Evolutionary conservation across 2,888 invertebrate genomes (phyloP).

Genomic region (Protophormia terraenovae): DNA sequence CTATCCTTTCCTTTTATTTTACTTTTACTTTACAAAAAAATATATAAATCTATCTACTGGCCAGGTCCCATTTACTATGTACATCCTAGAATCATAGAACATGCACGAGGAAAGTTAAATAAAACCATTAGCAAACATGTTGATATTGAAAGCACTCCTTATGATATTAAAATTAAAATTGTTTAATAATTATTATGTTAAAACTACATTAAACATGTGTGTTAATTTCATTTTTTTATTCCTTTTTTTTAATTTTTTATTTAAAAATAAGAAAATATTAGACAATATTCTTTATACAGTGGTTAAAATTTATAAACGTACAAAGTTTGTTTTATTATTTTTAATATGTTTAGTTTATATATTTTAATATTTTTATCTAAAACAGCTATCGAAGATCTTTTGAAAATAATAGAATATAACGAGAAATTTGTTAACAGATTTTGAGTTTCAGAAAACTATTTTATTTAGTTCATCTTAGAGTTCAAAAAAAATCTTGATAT

Average conservation of each 20-base stretch:
- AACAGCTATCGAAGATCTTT: no score
- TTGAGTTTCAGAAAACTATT: no score
- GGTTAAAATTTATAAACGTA: not conserved
- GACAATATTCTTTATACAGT: slow-evolving; percentile 13
- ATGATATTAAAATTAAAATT: slow-evolving; percentile 81
- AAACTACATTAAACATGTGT: slow-evolving; percentile 1
- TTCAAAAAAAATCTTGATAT: no score
- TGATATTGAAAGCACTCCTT: slow-evolving; percentile 78
- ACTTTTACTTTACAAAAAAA: slow-evolving; percentile 48
- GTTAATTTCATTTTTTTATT: not conserved
- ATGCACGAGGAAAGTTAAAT: slow-evolving; percentile 78
- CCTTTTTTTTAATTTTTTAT: not conserved
- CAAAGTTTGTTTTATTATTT: not conserved
- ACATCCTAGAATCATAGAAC: slow-evolving; percentile 79
- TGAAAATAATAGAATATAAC: no score
- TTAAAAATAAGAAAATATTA: not conserved
- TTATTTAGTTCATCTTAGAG: no score
- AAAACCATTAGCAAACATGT: slow-evolving; percentile 76
- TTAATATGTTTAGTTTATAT: no score
- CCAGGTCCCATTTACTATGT: slow-evolving; percentile 77
- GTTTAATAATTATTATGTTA: slow-evolving; percentile 73
- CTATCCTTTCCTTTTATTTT: slow-evolving; percentile 64
- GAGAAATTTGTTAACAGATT: no score
- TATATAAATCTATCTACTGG: slow-evolving; percentile 37
- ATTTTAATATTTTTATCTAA: no score